A percentile compares a stretch with the other conserved stretches of the same genome.
phyloP scores from a whole-genome alignment of 1,140 invertebrate genomes.

The Metopolophium dirhodum region DNA sequence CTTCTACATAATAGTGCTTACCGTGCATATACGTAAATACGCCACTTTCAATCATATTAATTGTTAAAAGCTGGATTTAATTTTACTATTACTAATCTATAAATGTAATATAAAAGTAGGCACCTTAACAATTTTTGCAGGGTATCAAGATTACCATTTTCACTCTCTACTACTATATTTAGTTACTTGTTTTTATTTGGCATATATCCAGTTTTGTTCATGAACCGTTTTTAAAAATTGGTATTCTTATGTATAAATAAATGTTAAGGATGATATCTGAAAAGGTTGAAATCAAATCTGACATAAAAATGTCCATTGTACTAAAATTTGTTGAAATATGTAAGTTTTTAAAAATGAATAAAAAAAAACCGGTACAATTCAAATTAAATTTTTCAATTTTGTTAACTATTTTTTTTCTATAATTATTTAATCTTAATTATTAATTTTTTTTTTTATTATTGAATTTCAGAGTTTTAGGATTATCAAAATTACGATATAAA shows the following conservation, averaged over 20 bases:
- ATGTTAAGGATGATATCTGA: background rate
- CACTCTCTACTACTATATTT: background rate
- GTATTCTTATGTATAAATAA: background rate
- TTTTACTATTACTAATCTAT: background rate
- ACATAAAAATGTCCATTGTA: background rate
- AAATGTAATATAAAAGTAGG: background rate
- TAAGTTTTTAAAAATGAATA: too few relatives aligned
- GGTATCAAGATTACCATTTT: too few relatives aligned
- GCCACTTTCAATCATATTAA: background rate
- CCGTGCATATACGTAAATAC: background rate
- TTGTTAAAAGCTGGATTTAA: background rate
- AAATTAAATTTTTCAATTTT: background rate
- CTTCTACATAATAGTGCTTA: background rate
- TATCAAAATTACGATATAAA: conserved; percentile 78
- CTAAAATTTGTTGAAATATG: background rate
- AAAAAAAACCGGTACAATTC: too few relatives aligned
- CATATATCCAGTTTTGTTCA: background rate
- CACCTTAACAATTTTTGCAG: background rate
- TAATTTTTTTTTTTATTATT: conserved; percentile 67
- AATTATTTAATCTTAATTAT: background rate
- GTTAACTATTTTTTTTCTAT: background rate
- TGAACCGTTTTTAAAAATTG: background rate
- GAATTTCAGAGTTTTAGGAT: conserved; percentile 92
- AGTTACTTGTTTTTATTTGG: background rate
- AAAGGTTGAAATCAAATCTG: background rate